Conservation (phyloP, 2,113 vertebrate species). For the Pelvicachromis taeniatus region DNA sequence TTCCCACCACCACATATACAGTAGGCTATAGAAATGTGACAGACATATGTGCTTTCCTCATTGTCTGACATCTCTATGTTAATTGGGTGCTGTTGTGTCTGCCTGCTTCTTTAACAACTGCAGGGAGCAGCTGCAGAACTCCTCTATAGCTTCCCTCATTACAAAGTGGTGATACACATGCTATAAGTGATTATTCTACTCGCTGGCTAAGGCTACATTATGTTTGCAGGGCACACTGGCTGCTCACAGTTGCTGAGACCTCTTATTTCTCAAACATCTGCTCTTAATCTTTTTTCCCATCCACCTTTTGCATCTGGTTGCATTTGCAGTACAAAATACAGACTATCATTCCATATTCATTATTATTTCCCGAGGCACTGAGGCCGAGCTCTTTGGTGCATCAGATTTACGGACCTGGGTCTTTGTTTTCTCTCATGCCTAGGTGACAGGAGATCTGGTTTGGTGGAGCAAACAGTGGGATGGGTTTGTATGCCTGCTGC, state of each 20-base stretch:
- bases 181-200: constrained; percentile 49
- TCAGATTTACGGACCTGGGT: constrained; percentile 61
- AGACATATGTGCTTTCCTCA: constrained; percentile 45
- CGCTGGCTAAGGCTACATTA: constrained; percentile 45
- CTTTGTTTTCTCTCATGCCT: constrained; percentile 81
- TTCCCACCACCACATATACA: constrained; percentile 17
- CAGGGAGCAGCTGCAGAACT: constrained; percentile 56
- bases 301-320: constrained; percentile 90
- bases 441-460: constrained; percentile 20
- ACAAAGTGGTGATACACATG: constrained; percentile 45
- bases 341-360: constrained; percentile 93
- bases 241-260: constrained; percentile 48
- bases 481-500: background rate
- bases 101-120: constrained; percentile 15
- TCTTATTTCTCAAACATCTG: constrained; percentile 82
- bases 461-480: background rate
- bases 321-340: constrained; percentile 86
- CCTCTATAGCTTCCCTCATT: constrained; percentile 45
- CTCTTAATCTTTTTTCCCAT: constrained; percentile 79
- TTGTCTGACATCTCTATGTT: constrained; percentile 35
- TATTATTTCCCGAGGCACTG: constrained; percentile 88
- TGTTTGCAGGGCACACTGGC: constrained; percentile 61
- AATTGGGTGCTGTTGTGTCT: constrained; percentile 63
- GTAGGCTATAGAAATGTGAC: constrained; percentile 39
- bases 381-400: constrained; percentile 71